Percentiles rank a stretch among this genome's conserved stretches.
Conservation (phyloP, 2,113 vertebrate species). For the Thomomys bottae region DNA sequence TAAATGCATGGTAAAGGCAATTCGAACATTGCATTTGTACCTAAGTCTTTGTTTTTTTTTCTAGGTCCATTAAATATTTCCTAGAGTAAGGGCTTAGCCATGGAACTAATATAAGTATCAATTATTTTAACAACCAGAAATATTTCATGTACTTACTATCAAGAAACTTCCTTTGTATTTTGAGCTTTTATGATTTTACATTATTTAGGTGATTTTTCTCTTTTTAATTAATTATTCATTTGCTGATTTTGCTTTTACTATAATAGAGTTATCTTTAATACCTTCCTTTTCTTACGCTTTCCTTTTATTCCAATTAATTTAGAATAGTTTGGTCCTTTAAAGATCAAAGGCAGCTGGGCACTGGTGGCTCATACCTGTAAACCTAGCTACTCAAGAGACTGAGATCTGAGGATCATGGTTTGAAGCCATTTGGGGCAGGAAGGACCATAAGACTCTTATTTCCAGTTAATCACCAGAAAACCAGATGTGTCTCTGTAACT, state of each 20-base stretch:
- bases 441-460: too few species aligned
- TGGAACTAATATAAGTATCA: background rate
- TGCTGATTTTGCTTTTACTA: conserved; percentile 1
- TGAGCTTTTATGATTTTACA: background rate
- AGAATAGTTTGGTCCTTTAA: background rate
- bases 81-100: background rate
- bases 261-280: conserved; percentile 2
- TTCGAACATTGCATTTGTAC: background rate
- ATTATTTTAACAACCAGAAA: conserved; percentile 21
- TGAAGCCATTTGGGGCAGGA: too few species aligned
- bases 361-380: too few species aligned
- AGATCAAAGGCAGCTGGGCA: background rate
- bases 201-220: background rate
- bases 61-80: background rate
- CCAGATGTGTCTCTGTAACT: too few species aligned
- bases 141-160: background rate
- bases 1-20: background rate
- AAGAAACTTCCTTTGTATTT: background rate
- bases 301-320: background rate
- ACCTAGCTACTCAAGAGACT: too few species aligned
- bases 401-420: too few species aligned
- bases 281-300: background rate
- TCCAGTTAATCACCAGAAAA: too few species aligned
- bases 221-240: background rate
- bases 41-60: background rate